Evolutionary conservation across 2,113 vertebrate species (phyloP).

Genomic region (Sinocyclocheilus anophthalmus): DNA sequence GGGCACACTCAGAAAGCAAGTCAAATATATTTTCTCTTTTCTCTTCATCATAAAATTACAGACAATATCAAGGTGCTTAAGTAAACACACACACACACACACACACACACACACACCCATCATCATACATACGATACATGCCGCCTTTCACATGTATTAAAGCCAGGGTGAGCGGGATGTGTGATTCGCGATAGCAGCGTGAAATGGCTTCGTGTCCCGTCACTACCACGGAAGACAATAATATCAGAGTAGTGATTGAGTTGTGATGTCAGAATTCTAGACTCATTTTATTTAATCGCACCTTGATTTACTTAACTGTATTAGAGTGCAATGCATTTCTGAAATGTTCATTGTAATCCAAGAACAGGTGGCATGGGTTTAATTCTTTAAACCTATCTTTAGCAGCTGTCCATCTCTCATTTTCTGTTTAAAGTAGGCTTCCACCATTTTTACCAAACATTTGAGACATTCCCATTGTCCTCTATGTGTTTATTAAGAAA

Average conservation of each 20-base stretch:
- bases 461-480: background rate
- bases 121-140: background rate
- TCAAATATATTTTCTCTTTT: background rate
- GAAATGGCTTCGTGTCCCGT: no score
- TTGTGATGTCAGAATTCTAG: conserved; percentile 1
- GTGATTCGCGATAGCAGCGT: no score
- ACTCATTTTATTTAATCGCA: conserved; percentile 8
- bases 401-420: background rate
- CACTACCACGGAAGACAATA: background rate
- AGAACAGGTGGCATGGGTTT: conserved; percentile 17
- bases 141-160: no score
- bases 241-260: conserved; percentile 1
- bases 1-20: background rate
- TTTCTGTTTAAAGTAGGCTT: background rate
- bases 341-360: conserved; percentile 8
- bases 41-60: background rate
- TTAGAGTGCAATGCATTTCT: background rate
- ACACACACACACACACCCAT: background rate
- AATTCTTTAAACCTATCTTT: conserved; percentile 6
- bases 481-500: background rate
- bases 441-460: background rate
- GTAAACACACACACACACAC: background rate
- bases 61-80: background rate
- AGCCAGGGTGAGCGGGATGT: no score
- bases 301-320: background rate